Evolutionary conservation across 2,888 invertebrate species (phyloP).

Genomic region (Himalopsyche japonica): DNA sequence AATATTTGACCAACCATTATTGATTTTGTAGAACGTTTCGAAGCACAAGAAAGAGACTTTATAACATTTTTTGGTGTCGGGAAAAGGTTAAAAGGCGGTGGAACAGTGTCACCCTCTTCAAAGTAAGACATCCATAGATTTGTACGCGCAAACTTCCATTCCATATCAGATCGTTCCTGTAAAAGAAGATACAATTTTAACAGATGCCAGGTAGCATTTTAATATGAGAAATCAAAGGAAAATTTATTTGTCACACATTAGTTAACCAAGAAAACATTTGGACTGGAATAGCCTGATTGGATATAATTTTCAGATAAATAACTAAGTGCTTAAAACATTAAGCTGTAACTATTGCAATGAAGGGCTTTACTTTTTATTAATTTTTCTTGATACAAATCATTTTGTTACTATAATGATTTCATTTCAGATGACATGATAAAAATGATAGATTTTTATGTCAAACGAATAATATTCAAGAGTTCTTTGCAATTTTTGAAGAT

Average conservation of each 20-base stretch:
- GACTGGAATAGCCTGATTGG: no score
- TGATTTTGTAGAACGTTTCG: slow-evolving; percentile 59
- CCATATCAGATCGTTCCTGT: slow-evolving; percentile 90
- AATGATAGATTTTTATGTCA: no score
- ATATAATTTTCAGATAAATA: background rate
- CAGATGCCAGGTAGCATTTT: background rate
- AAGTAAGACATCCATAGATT: slow-evolving; percentile 98
- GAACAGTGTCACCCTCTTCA: slow-evolving; percentile 88
- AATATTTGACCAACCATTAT: slow-evolving; percentile 58
- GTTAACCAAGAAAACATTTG: no score
- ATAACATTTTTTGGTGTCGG: slow-evolving; percentile 79
- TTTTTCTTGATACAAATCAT: no score
- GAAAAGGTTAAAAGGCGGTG: slow-evolving; percentile 92
- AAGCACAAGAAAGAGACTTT: slow-evolving; percentile 53
- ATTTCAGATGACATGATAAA: no score
- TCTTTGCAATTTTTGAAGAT: no score
- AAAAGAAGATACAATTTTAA: slow-evolving; percentile 10
- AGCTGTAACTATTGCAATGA: no score
- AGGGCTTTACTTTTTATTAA: no score
- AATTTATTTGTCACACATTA: no score
- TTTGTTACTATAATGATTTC: no score
- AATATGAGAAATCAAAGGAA: background rate
- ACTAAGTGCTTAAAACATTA: no score
- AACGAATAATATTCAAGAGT: no score
- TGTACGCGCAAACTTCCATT: slow-evolving; percentile 97